phyloP scores from a whole-genome alignment of 2,113 vertebrate species.

The Oxyura jamaicensis region DNA sequence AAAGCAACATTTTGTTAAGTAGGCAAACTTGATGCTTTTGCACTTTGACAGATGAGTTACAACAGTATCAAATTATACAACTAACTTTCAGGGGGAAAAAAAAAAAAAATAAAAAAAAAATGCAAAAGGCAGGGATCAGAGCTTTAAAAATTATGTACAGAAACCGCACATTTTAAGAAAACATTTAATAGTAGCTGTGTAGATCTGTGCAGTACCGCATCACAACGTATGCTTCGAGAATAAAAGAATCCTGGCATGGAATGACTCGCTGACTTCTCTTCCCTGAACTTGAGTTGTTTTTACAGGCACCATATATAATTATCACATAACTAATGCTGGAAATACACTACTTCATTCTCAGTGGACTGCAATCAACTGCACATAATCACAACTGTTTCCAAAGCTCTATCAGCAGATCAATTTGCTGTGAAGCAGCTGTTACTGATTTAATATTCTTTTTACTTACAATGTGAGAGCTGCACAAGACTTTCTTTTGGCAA shows the following conservation, averaged over 20 bases:
- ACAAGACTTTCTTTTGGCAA: neutral
- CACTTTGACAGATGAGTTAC: neutral
- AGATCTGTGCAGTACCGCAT: neutral
- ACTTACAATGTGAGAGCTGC: neutral
- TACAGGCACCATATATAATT: neutral
- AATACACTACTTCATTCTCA: neutral
- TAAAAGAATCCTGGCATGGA: neutral
- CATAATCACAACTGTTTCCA: neutral
- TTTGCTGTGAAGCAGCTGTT: slow-evolving; percentile 28
- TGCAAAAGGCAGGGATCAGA: neutral
- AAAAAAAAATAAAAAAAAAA: neutral
- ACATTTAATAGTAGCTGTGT: neutral
- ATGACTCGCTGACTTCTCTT: neutral
- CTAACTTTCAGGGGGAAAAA: neutral
- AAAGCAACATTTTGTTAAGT: neutral
- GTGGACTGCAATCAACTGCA: neutral
- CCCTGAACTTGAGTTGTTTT: neutral
- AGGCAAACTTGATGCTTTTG: neutral
- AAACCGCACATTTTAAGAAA: neutral
- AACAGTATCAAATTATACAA: neutral
- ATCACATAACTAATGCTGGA: neutral
- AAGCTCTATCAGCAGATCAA: neutral
- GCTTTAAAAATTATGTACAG: neutral
- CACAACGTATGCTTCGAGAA: neutral
- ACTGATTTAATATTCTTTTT: slow-evolving; percentile 4